These are phyloP conservation scores for Planococcus citri DNA, from an alignment of 1,140 invertebrate species.

Conservation along the genomic window DNA sequence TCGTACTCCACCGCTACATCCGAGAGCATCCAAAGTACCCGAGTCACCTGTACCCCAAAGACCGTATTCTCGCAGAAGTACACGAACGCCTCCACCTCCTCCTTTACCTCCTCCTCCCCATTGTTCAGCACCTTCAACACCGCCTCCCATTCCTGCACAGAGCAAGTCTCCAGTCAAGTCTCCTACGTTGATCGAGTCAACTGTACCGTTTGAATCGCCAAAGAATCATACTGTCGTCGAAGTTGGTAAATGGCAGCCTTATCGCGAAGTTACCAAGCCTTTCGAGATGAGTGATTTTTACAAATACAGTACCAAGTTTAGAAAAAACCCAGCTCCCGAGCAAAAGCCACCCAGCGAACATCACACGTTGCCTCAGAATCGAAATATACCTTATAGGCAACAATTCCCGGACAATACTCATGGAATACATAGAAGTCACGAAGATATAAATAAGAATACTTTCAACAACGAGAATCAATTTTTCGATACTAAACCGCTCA, in stretches of 20 bases:
- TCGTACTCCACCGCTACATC: background rate
- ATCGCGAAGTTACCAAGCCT: slow-evolving; percentile 85
- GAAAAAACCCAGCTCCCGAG: slow-evolving; percentile 36
- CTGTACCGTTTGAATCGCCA: slow-evolving; percentile 54
- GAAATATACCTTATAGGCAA: background rate
- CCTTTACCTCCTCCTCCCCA: slow-evolving; percentile 24
- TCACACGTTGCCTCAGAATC: background rate
- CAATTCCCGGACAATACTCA: background rate
- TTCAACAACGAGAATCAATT: background rate
- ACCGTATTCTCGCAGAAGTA: slow-evolving; percentile 17
- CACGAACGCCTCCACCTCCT: slow-evolving; percentile 22
- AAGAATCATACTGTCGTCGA: slow-evolving; percentile 73
- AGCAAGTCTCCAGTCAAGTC: slow-evolving; percentile 28
- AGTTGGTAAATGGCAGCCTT: slow-evolving; percentile 77
- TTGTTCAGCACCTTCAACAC: slow-evolving; percentile 28
- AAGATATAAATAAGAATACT: background rate
- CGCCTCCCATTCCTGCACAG: slow-evolving; percentile 27
- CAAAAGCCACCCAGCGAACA: background rate
- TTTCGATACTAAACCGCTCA: background rate
- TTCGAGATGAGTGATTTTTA: slow-evolving; percentile 96
- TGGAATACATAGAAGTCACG: background rate
- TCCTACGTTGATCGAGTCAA: slow-evolving; percentile 23
- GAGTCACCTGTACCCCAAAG: slow-evolving; percentile 26
- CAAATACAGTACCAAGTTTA: slow-evolving; percentile 88
- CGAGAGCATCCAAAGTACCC: slow-evolving; percentile 22